A percentile compares a stretch with the other conserved stretches of the same genome.
These are phyloP conservation scores for Leptura quadrifasciata DNA, from an alignment of 2,888 invertebrate species.

Conservation along the genomic window DNA sequence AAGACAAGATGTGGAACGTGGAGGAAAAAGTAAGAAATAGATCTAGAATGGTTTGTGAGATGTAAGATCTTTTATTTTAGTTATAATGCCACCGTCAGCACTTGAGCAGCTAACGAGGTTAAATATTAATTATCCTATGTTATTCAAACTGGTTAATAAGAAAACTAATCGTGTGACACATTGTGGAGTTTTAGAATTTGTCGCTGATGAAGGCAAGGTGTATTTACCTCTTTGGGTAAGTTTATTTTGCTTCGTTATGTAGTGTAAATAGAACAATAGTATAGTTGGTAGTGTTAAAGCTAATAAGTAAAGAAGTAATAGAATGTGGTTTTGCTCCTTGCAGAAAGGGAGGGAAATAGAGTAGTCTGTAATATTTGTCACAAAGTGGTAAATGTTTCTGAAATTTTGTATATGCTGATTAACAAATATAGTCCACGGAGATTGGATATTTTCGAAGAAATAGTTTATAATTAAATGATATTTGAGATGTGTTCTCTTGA, in stretches of 20 bases:
- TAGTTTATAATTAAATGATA: too few relatives aligned
- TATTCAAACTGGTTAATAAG: conserved; percentile 95
- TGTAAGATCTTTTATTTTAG: conserved; percentile 82
- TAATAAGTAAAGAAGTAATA: too few relatives aligned
- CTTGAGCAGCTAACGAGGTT: conserved; percentile 93
- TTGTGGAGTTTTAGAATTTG: conserved; percentile 97
- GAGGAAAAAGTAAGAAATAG: conserved; percentile 90
- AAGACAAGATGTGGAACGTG: conserved; percentile 94
- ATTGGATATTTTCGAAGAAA: too few relatives aligned
- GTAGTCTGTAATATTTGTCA: too few relatives aligned
- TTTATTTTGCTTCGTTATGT: not conserved
- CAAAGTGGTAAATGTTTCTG: too few relatives aligned
- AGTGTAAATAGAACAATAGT: not conserved
- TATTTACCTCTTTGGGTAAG: conserved; percentile 98
- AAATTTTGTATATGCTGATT: too few relatives aligned
- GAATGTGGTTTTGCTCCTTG: too few relatives aligned
- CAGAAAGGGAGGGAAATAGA: too few relatives aligned
- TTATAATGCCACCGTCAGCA: conserved; percentile 98
- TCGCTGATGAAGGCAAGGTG: conserved; percentile 98
- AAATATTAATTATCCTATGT: conserved; percentile 98
- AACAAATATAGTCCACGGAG: too few relatives aligned
- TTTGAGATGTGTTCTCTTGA: too few relatives aligned
- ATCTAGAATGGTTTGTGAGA: conserved; percentile 25
- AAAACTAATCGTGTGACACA: conserved; percentile 91
- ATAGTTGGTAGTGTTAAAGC: too few relatives aligned